Evolutionary conservation across 1,140 invertebrate species (phyloP), one percentile per base, ranked within the genome.

Genomic region (Pararge aegeria): DNA sequence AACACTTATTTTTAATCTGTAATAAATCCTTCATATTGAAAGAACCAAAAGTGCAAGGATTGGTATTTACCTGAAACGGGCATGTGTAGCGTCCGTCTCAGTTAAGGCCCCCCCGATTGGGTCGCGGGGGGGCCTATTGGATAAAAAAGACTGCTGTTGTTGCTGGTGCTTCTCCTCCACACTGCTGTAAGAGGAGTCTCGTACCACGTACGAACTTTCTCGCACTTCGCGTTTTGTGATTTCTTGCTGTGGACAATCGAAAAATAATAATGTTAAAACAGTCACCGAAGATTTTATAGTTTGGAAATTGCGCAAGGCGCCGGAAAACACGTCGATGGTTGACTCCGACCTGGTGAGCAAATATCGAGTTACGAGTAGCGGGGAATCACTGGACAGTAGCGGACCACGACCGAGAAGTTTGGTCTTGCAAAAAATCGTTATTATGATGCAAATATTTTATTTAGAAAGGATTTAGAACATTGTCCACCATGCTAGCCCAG

Each of bases 81-180:
- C 89, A 61, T 92, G 90, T 29, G 81, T 82, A 5, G 91, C 87
- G 71, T 93, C 92, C 52, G 90, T 91, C 44, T 90, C 90, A 75
- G 91, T 84, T 6, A 68, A 89, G 77, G 89, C 89, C 89, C 89
- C 87, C 89, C 85, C 87, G 80, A 63, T 79, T 42, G 83, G 83
- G 83, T 89, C 84, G 70, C 87, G 87, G 81, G 89, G 85, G 83
- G 89, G 89, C 87, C 83, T 90, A 90, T 87, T 90, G 87, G 87
- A 90, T 89, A 90, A 90, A 90, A 90, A 90, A 90, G 88, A 90
- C 84, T 89, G 88, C 77, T 89, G 78, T 67, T 87, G 73, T 65
- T 87, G 73, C 64, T 83, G 80, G 1, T 75, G 71, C 48, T 80
- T 83, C 72, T 89, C 83, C 61, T 89, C 86, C 54, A 83, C 82